A percentile compares a stretch with the other conserved stretches of the same genome.
phyloP scores from a whole-genome alignment of 2,797 vertebrate genomes.

The Hozukius guyotensis region DNA sequence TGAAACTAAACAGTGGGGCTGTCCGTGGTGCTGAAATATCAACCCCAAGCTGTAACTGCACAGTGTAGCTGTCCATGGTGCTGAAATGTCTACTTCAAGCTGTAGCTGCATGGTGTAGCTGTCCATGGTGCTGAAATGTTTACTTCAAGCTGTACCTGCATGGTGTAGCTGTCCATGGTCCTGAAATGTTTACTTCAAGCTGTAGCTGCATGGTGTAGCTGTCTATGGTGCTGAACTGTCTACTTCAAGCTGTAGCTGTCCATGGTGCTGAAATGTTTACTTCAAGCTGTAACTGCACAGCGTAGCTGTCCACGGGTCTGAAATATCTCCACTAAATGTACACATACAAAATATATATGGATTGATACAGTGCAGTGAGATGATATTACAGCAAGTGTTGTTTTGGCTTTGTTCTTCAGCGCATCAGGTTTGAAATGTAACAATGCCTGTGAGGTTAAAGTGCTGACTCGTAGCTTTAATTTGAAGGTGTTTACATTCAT shows the following conservation, averaged over 20 bases:
- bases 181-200: not conserved
- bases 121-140: not conserved
- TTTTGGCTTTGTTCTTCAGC: not conserved
- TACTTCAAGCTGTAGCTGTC: not conserved
- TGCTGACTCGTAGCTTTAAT: not conserved
- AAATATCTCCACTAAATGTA: not conserved
- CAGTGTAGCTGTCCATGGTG: too few relatives aligned
- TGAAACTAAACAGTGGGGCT: too few relatives aligned
- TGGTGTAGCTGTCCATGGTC: not conserved
- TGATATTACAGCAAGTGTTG: too few relatives aligned
- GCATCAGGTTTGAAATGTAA: not conserved
- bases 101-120: not conserved
- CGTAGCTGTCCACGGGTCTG: fast-evolving
- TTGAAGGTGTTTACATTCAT: not conserved
- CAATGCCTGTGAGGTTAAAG: not conserved
- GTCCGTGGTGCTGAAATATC: too few relatives aligned
- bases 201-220: not conserved
- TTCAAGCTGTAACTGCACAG: not conserved
- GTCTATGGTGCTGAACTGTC: not conserved
- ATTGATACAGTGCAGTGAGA: not conserved
- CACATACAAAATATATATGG: too few relatives aligned
- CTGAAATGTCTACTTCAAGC: not conserved
- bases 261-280: not conserved
- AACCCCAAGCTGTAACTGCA: too few relatives aligned
- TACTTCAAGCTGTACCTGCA: not conserved